Base-by-base conservation (phyloP, 2,888 invertebrate genomes). In the Meliscaeva auricollis region DNA sequence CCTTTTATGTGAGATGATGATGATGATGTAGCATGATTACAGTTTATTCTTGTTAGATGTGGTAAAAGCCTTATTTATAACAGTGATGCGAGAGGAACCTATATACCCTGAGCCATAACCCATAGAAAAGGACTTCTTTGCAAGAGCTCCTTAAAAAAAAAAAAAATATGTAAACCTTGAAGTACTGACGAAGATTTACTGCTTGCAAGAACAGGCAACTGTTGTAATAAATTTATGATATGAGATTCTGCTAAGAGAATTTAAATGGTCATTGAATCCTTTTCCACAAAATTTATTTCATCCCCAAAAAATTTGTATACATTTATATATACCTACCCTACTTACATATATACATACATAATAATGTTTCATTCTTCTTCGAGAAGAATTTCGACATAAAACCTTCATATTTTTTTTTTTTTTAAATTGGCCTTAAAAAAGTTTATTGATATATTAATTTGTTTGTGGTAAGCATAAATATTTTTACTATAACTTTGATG, bases 1-100 rank as follows among this genome's bases (percentile, higher is more conserved):
- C 60, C 73, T 56, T 35, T 30, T 77, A 46, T 17, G 11, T 38
- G 48, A 62, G 56, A 69, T 56, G 79, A 54, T 69, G 56, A 69
- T 56, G 79, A 54, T 69, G 69, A 74, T 79, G 69, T 69, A 70
- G 83, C 58, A 64, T 75, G 80, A 80, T 75, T 72, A 76, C 66
- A 76, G 80, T 80, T 84, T 84, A 72, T 80, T 58, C 62, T 35
- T 60, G 54, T 75, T 60, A 52, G 80, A 79, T 69, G 56, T 74
- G 74, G 54, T 50, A 69, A 68, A 64, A 64, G 41, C 26, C 69
- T 69, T 76, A 35, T 78, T 58, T 62, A 35, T 68, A 30, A 38
- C 41, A 32, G 35, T 30, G 11, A 11, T 11, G 38, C 4, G 13
- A 64, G 35, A 30, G 15, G 20, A 17, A 8, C 15, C 13, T 11